Conservation (phyloP, 1,140 invertebrate species). For the Hermetia illucens region DNA sequence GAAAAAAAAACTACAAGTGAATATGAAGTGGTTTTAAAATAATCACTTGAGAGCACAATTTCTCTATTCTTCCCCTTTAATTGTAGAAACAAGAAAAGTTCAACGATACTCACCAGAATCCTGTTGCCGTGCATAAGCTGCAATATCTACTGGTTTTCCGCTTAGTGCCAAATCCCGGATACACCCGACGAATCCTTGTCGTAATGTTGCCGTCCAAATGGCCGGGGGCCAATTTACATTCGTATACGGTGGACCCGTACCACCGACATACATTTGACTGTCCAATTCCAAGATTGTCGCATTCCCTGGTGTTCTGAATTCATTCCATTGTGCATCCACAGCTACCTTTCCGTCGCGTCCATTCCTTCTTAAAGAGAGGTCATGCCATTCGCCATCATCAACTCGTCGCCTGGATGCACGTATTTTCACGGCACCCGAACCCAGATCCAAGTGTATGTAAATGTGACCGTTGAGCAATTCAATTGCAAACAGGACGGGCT, state of each 20-base stretch:
- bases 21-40: no score
- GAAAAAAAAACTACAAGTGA: no score
- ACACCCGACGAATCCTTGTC: constrained; percentile 90
- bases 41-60: no score
- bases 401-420: constrained; percentile 66
- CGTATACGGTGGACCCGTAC: constrained; percentile 60
- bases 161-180: constrained; percentile 86
- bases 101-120: constrained; percentile 75
- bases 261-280: constrained; percentile 80
- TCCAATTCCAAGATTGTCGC: constrained; percentile 75
- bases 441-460: constrained; percentile 81
- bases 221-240: constrained; percentile 64
- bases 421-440: constrained; percentile 77
- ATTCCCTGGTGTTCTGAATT: constrained; percentile 76
- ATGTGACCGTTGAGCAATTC: constrained; percentile 88
- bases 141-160: constrained; percentile 82
- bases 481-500: constrained; percentile 84
- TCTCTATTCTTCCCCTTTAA: no score
- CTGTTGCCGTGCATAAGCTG: constrained; percentile 75
- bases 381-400: constrained; percentile 86
- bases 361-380: constrained; percentile 63
- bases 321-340: constrained; percentile 76
- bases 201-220: constrained; percentile 79
- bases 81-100: no score
- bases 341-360: constrained; percentile 74